Conservation (phyloP, 2,888 invertebrate species). For the Galeruca laticollis region DNA sequence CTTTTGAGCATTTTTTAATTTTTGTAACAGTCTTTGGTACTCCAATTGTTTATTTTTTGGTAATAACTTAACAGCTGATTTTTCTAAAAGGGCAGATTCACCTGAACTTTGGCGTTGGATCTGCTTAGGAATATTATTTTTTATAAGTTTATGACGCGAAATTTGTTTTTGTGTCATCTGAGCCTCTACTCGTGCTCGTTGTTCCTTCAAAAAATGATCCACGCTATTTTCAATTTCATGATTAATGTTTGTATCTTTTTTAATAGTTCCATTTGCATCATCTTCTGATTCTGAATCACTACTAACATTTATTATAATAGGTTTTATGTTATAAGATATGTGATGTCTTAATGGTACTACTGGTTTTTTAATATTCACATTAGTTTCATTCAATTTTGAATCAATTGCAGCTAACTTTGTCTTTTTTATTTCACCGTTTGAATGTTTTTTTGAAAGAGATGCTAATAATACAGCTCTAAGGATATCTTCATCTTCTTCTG, state of each 20-base stretch:
- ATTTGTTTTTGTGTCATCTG: constrained; percentile 38
- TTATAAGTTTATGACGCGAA: constrained; percentile 19
- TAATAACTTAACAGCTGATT: constrained; percentile 62
- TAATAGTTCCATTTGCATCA: constrained; percentile 29
- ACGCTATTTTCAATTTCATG: constrained; percentile 54
- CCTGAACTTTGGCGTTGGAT: constrained; percentile 6
- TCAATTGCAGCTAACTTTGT: not conserved
- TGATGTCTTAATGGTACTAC: constrained; percentile 30
- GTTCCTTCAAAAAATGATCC: constrained; percentile 62
- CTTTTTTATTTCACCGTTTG: constrained; percentile 48
- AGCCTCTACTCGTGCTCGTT: constrained; percentile 63
- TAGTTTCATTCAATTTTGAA: not conserved
- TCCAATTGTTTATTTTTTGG: constrained; percentile 64
- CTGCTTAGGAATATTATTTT: constrained; percentile 16
- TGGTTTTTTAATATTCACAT: constrained; percentile 22
- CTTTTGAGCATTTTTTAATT: constrained; percentile 58
- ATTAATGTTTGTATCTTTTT: constrained; percentile 27
- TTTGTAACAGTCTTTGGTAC: constrained; percentile 61
- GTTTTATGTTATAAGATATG: constrained; percentile 57
- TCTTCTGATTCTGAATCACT: constrained; percentile 62
- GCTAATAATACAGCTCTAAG: constrained; percentile 72
- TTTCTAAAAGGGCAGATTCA: constrained; percentile 46
- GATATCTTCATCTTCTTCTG: constrained; percentile 73
- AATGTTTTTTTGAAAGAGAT: constrained; percentile 72
- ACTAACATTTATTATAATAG: constrained; percentile 63